These are phyloP conservation scores for Aurelia sp. DNA, from an alignment of 30 jellyfish, hydroid and myxozoan species.

Conservation along the genomic window DNA sequence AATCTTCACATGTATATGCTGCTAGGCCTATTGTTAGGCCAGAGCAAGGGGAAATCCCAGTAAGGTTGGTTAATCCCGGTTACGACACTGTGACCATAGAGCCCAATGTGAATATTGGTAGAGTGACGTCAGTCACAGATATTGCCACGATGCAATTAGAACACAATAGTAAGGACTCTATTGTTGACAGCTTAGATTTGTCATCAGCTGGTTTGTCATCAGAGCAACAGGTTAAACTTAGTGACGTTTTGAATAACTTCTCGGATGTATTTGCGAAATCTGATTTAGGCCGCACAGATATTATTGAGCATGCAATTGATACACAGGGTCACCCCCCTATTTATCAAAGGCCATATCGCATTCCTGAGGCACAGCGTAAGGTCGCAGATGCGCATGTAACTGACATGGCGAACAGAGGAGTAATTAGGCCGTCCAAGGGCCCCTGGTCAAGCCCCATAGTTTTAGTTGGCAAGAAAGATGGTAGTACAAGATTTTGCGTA, in stretches of 20 bases:
- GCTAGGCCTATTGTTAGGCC: too few species aligned
- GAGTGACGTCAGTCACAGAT: neutral
- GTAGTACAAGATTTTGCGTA: constrained; percentile 70
- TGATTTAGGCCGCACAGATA: constrained; percentile 42
- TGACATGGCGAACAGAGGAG: constrained; percentile 43
- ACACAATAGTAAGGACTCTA: neutral
- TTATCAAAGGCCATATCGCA: constrained; percentile 41
- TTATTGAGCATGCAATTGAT: constrained; percentile 33
- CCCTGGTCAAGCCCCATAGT: constrained; percentile 80
- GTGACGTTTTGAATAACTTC: constrained; percentile 2
- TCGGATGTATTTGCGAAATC: constrained; percentile 42
- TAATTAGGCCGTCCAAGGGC: constrained; percentile 48
- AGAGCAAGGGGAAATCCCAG: too few species aligned
- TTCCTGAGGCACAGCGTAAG: constrained; percentile 26
- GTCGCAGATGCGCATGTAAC: constrained; percentile 34
- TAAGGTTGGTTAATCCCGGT: too few species aligned
- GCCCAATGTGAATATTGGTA: too few species aligned
- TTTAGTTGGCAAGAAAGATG: constrained; percentile 71
- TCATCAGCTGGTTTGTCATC: neutral
- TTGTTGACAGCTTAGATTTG: constrained; percentile 2
- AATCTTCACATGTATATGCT: too few species aligned
- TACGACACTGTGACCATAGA: too few species aligned
- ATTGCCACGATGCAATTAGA: neutral
- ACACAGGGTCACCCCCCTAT: constrained; percentile 36
- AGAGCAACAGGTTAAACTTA: constrained; percentile 9